Conservation (phyloP, 2,797 vertebrate genomes). For the Spinus olivaceus region DNA sequence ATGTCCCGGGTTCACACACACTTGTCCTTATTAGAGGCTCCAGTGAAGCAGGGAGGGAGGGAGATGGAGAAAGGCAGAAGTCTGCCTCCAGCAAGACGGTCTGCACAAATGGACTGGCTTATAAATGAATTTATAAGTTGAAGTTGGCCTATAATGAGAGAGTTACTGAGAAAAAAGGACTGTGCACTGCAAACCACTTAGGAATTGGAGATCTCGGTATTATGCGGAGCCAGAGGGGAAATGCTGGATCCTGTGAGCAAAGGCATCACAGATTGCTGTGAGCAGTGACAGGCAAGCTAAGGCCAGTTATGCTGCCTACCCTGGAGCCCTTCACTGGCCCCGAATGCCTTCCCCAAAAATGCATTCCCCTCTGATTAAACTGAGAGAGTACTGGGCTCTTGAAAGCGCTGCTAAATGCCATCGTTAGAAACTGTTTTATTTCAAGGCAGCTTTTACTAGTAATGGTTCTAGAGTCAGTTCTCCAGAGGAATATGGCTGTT, state of each 20-base stretch:
- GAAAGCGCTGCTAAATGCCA: background rate
- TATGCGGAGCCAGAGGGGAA: background rate
- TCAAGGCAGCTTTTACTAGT: background rate
- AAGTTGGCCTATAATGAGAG: slow-evolving; percentile 67
- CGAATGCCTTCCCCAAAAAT: background rate
- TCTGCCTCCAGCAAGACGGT: slow-evolving; percentile 16
- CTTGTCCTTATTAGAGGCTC: background rate
- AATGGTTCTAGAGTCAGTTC: slow-evolving; percentile 1
- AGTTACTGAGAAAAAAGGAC: slow-evolving; percentile 58
- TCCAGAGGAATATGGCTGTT: background rate
- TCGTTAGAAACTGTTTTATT: background rate
- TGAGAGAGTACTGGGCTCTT: background rate
- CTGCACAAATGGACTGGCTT: slow-evolving; percentile 63
- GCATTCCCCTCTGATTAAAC: background rate
- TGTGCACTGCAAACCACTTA: slow-evolving; percentile 39
- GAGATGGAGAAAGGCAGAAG: slow-evolving; percentile 5
- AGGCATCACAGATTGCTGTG: background rate
- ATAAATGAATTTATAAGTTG: slow-evolving; percentile 71
- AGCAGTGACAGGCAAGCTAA: background rate
- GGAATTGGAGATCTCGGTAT: slow-evolving; percentile 3
- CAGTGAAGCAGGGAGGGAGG: background rate
- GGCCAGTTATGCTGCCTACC: background rate
- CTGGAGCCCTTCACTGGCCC: background rate
- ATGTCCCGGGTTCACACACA: accelerated
- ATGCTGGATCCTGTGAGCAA: slow-evolving; percentile 9